These are phyloP conservation scores for Allobates femoralis DNA, from an alignment of 2,797 vertebrate genomes.

Conservation along the genomic window DNA sequence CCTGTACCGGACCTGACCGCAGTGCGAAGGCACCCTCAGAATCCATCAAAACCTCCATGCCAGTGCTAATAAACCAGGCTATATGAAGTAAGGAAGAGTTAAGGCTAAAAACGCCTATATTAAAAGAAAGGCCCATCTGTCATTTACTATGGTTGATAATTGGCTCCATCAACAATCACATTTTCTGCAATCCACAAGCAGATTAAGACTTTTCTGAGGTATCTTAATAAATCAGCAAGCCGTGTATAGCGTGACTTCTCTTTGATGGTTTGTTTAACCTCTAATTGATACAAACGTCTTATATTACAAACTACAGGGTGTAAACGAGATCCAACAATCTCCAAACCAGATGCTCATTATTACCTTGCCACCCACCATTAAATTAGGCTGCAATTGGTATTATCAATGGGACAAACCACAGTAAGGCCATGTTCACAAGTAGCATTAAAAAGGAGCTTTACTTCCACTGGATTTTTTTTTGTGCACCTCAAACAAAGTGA, in stretches of 20 bases:
- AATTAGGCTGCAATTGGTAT: background rate
- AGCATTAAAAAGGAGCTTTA: no score
- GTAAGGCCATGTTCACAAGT: no score
- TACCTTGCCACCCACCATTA: background rate
- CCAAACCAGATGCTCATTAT: slow-evolving; percentile 25
- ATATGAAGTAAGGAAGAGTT: no score
- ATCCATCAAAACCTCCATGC: no score
- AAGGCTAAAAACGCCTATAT: no score
- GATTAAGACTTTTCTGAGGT: background rate
- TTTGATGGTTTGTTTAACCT: slow-evolving; percentile 14
- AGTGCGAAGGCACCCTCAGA: no score
- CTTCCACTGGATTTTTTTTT: no score
- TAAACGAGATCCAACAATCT: slow-evolving; percentile 5
- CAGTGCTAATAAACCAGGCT: no score
- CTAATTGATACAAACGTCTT: slow-evolving; percentile 25
- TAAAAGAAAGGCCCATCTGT: no score
- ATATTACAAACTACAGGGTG: slow-evolving; percentile 9
- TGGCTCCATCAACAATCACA: background rate
- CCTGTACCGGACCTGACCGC: no score
- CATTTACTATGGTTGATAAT: background rate
- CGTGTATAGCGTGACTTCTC: background rate
- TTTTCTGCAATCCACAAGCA: background rate
- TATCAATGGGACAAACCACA: background rate
- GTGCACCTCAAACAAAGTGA: no score
- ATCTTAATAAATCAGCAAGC: background rate